These are phyloP conservation scores for Parochlus steinenii DNA, from an alignment of 2,888 invertebrate genomes.

Conservation along the genomic window DNA sequence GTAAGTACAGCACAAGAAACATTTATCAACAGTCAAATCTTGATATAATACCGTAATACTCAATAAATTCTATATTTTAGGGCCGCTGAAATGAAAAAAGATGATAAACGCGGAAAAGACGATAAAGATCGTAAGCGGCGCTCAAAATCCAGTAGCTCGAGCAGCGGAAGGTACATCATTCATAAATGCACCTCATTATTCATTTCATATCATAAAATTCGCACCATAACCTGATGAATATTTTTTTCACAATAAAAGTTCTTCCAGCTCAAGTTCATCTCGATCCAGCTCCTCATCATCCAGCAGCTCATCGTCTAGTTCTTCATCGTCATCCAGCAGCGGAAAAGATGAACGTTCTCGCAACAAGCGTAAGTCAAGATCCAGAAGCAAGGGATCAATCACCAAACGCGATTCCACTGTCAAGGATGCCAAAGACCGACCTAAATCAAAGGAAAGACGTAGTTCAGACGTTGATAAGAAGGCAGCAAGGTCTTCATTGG, in stretches of 20 bases:
- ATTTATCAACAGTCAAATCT: too few relatives aligned
- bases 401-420: slow-evolving; percentile 16
- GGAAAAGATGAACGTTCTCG: slow-evolving; percentile 48
- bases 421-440: slow-evolving; percentile 34
- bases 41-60: too few relatives aligned
- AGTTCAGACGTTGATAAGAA: slow-evolving; percentile 6
- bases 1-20: too few relatives aligned
- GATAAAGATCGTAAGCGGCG: slow-evolving; percentile 6
- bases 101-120: slow-evolving; percentile 3
- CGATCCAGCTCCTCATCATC: slow-evolving; percentile 56
- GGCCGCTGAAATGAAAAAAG: slow-evolving; percentile 7
- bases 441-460: slow-evolving; percentile 27
- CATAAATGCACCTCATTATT: neutral
- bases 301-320: slow-evolving; percentile 30
- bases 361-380: slow-evolving; percentile 40
- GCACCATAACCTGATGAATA: too few relatives aligned
- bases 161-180: neutral
- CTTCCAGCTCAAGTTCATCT: slow-evolving; percentile 52
- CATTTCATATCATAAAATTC: neutral
- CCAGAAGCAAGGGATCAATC: slow-evolving; percentile 32
- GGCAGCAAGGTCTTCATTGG: slow-evolving; percentile 15
- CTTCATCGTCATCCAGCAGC: slow-evolving; percentile 45
- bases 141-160: neutral
- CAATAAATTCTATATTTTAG: too few relatives aligned
- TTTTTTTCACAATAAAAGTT: too few relatives aligned